Evolutionary conservation across 2,113 vertebrate species (phyloP).

Genomic region (Scolopax mira): DNA sequence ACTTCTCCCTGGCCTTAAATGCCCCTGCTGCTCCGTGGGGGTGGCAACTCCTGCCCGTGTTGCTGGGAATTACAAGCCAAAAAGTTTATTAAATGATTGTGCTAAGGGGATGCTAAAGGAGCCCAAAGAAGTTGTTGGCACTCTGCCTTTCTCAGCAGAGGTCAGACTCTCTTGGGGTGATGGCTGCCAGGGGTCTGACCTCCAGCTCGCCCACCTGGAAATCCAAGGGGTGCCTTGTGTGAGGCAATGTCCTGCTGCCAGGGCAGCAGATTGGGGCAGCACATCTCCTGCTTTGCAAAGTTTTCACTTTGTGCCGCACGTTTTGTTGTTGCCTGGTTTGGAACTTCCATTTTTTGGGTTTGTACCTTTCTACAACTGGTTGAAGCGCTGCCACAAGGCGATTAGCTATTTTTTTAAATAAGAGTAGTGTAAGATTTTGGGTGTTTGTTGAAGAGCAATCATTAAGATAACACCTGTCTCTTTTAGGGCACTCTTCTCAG

Average conservation of each 20-base stretch:
- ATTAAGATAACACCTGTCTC: neutral
- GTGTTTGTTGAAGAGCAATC: neutral
- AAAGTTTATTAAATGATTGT: neutral
- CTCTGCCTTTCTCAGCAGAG: neutral
- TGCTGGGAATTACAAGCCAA: neutral
- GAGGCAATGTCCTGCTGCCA: no score
- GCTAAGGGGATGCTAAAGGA: neutral
- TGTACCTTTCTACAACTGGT: neutral
- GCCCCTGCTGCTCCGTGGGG: accelerated
- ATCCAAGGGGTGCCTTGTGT: accelerated
- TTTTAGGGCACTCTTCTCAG: neutral
- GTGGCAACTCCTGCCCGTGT: neutral
- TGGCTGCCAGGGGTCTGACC: neutral
- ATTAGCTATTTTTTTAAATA: neutral
- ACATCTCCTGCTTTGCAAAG: no score
- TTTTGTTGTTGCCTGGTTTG: neutral
- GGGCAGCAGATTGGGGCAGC: neutral
- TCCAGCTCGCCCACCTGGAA: neutral
- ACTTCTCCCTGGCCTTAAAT: neutral
- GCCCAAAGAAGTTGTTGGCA: neutral
- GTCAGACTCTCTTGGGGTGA: neutral
- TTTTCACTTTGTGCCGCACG: neutral
- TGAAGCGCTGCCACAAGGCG: neutral
- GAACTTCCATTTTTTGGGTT: neutral
- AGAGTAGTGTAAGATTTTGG: neutral